These are phyloP conservation scores for Drosophila melanica DNA, from an alignment of 1,140 invertebrate genomes.

Conservation along the genomic window DNA sequence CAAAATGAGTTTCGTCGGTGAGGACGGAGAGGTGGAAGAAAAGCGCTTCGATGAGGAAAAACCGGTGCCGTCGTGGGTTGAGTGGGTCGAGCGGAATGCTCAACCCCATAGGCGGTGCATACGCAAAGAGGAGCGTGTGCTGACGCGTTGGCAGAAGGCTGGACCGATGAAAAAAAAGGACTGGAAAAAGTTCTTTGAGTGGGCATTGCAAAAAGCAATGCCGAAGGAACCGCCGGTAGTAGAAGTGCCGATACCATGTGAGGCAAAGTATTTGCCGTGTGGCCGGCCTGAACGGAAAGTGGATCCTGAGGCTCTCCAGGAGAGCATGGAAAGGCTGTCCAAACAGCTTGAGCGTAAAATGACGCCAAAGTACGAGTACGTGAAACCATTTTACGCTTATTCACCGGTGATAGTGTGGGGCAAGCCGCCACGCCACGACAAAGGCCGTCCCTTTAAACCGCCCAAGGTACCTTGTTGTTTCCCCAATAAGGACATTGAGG, in stretches of 20 bases:
- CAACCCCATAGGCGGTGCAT: conserved; percentile 23
- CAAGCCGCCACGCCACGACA: conserved; percentile 55
- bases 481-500: conserved; percentile 60
- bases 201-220: conserved; percentile 45
- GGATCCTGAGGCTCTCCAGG: conserved; percentile 14
- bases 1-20: conserved; percentile 24
- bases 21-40: neutral
- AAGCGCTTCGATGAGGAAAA: neutral
- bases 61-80: conserved; percentile 48
- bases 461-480: conserved; percentile 57
- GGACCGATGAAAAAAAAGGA: conserved; percentile 68
- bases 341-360: conserved; percentile 49
- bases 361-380: conserved; percentile 43
- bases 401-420: conserved; percentile 64
- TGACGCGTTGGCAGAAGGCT: conserved; percentile 60
- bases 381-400: conserved; percentile 31
- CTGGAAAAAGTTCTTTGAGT: conserved; percentile 60
- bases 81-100: conserved; percentile 54
- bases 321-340: conserved; percentile 33
- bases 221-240: conserved; percentile 19
- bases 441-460: conserved; percentile 58
- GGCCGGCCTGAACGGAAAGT: conserved; percentile 3
- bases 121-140: neutral
- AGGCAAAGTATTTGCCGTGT: conserved; percentile 45
- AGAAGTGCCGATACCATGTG: conserved; percentile 39